Conservation (phyloP, 2,888 invertebrate species). For the Cremastinae sp. region DNA sequence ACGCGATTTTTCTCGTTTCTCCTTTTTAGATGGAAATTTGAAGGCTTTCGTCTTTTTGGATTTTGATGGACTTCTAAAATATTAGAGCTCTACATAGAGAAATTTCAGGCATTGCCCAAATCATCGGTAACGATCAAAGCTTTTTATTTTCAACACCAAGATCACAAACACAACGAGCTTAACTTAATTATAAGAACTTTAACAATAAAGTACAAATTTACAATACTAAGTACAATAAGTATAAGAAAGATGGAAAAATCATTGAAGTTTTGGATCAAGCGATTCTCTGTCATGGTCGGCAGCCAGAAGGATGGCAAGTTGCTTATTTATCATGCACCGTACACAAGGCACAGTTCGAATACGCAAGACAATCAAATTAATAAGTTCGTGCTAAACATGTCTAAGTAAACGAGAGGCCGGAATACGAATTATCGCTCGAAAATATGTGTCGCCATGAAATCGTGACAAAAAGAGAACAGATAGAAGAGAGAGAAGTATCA, state of each 20-base stretch:
- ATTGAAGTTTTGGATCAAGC: conserved; percentile 60
- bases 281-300: conserved; percentile 60
- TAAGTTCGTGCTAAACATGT: conserved; percentile 32
- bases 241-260: conserved; percentile 64
- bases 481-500: background rate
- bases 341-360: conserved; percentile 5
- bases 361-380: conserved; percentile 39
- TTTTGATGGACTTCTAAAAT: conserved; percentile 88
- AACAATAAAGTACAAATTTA: conserved; percentile 67
- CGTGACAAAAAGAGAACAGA: too few relatives aligned
- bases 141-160: conserved; percentile 12
- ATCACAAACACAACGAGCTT: conserved; percentile 30
- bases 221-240: conserved; percentile 60
- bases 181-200: conserved; percentile 53
- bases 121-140: background rate
- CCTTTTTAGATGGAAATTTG: conserved; percentile 93
- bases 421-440: background rate
- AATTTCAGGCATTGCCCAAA: conserved; percentile 22
- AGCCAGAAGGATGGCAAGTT: background rate
- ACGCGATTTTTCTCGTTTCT: conserved; percentile 91
- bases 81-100: conserved; percentile 19
- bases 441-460: background rate
- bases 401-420: background rate
- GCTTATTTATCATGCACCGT: background rate
- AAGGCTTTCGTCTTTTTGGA: conserved; percentile 94